Conservation (phyloP, 2,888 invertebrate species). For the Spicauda simplicius region DNA sequence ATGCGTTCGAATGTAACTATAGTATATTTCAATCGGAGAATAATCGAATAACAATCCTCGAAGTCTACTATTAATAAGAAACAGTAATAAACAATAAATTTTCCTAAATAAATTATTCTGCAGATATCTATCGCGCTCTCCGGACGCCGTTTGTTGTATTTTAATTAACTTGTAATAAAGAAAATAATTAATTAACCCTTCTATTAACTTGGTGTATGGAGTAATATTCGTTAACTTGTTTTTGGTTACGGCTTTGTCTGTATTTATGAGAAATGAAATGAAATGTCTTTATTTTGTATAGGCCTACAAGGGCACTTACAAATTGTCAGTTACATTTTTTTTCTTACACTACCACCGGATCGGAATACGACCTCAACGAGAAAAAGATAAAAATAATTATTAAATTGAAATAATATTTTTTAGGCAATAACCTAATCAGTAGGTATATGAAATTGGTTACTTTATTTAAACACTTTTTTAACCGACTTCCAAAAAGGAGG, state of each 20-base stretch:
- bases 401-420: too few species aligned
- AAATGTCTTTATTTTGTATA: too few species aligned
- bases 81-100: conserved; percentile 40
- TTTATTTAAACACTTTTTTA: too few species aligned
- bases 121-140: conserved; percentile 43
- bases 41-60: conserved; percentile 6
- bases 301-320: too few species aligned
- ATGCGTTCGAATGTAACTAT: too few species aligned
- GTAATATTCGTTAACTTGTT: conserved; percentile 20
- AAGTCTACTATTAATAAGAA: conserved; percentile 11
- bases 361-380: too few species aligned
- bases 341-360: too few species aligned
- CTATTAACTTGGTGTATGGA: conserved; percentile 20
- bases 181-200: conserved; percentile 50
- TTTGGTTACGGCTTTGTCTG: not conserved
- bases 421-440: too few species aligned
- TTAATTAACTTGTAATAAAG: conserved; percentile 51
- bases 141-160: conserved; percentile 46
- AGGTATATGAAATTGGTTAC: too few species aligned
- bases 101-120: conserved; percentile 45
- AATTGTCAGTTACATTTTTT: too few species aligned
- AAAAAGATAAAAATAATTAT: too few species aligned
- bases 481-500: too few species aligned
- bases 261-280: not conserved
- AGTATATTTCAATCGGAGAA: conserved; percentile 2